Percentiles rank a stretch among this genome's conserved stretches.
phyloP scores from a whole-genome alignment of 1,140 invertebrate species.

The Asbolus verrucosus region DNA sequence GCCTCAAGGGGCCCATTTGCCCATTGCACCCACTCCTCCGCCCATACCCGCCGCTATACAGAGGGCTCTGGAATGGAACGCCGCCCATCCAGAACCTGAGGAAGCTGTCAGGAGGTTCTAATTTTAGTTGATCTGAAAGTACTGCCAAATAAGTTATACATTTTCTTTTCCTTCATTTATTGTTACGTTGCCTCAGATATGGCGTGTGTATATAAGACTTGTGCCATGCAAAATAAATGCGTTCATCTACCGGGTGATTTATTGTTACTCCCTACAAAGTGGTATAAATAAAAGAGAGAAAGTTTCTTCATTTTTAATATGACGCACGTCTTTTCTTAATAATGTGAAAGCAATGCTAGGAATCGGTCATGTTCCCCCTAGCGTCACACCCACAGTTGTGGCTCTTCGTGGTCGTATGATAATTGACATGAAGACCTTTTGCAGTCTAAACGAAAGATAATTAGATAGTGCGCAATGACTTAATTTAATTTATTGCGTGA shows the following conservation, averaged over 20 bases:
- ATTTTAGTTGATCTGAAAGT: background rate
- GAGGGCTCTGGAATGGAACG: conserved; percentile 62
- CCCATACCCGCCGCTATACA: conserved; percentile 63
- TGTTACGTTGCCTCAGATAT: conserved; percentile 19
- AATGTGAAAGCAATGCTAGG: conserved; percentile 5
- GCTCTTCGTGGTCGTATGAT: conserved; percentile 18
- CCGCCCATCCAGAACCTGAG: conserved; percentile 57
- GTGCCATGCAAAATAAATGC: too few relatives aligned
- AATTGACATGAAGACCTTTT: conserved; percentile 28
- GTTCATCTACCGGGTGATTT: too few relatives aligned
- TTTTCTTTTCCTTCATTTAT: conserved; percentile 1
- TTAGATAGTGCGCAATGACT: background rate
- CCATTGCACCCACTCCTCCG: conserved; percentile 67
- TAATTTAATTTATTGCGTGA: conserved; percentile 12
- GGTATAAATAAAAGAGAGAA: too few relatives aligned
- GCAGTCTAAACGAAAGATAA: background rate
- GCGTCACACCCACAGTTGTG: conserved; percentile 8
- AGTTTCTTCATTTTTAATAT: too few relatives aligned
- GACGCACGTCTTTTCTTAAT: too few relatives aligned
- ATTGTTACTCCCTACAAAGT: too few relatives aligned
- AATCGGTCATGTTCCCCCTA: conserved; percentile 22
- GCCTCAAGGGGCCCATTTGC: conserved; percentile 67
- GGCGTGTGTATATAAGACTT: background rate
- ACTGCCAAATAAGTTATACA: background rate
- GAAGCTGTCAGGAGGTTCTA: background rate